Percentiles rank a stretch among this genome's conserved stretches.
These are phyloP conservation scores for Aurelia aurita complex sp. Pacific DNA, from an alignment of 30 jellyfish, hydroid and myxozoan species.

Conservation along the genomic window DNA sequence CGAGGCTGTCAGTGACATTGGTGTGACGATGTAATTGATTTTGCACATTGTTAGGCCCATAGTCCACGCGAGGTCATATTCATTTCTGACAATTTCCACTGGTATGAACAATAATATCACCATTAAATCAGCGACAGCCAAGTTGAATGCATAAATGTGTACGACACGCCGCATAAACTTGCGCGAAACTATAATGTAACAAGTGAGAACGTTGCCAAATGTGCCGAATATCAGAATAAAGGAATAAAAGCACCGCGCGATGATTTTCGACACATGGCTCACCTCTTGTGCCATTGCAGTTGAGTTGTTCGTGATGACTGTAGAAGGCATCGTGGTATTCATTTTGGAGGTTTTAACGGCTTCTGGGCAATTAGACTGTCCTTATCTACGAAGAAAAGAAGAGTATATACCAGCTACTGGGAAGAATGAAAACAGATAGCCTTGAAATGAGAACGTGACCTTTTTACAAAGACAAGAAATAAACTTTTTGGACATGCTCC, in stretches of 20 bases:
- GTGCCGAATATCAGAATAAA: slow-evolving; percentile 73
- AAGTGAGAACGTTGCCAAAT: slow-evolving; percentile 87
- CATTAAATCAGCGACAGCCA: slow-evolving; percentile 83
- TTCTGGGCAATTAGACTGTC: too few relatives aligned
- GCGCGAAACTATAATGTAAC: slow-evolving; percentile 77
- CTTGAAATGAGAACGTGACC: too few relatives aligned
- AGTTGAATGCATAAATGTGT: slow-evolving; percentile 89
- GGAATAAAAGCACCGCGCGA: slow-evolving; percentile 47
- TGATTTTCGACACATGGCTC: slow-evolving; percentile 10
- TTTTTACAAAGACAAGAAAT: too few relatives aligned
- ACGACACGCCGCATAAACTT: slow-evolving; percentile 88
- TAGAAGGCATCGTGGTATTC: too few relatives aligned
- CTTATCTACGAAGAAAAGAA: too few relatives aligned
- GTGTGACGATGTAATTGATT: slow-evolving; percentile 50
- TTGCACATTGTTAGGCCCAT: slow-evolving; percentile 90
- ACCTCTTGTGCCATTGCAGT: too few relatives aligned
- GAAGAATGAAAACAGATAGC: too few relatives aligned
- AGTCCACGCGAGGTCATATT: slow-evolving; percentile 80
- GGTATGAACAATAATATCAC: slow-evolving; percentile 80
- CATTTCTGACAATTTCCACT: slow-evolving; percentile 78
- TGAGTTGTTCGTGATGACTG: too few relatives aligned
- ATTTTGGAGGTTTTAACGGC: too few relatives aligned
- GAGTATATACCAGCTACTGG: too few relatives aligned
- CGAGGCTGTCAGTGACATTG: slow-evolving; percentile 79
- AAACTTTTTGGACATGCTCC: too few relatives aligned